Percentiles rank a stretch among this genome's conserved stretches.
These are phyloP conservation scores for Trichechus manatus DNA, from an alignment of 2,113 vertebrate genomes.

Conservation along the genomic window DNA sequence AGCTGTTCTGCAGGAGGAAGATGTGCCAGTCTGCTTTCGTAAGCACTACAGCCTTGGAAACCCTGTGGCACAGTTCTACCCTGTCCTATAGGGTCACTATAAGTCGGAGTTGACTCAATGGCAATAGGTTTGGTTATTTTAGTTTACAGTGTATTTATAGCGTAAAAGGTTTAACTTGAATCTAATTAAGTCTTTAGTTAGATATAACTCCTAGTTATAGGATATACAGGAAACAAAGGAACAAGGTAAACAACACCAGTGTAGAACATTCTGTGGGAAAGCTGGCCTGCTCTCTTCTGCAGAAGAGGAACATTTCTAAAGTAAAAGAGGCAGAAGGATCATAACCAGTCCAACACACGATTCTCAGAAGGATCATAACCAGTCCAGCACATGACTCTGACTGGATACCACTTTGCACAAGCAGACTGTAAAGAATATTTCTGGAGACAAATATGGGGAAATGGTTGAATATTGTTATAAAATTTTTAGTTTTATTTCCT, in stretches of 20 bases:
- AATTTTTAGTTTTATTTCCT: not conserved
- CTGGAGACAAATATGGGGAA: not conserved
- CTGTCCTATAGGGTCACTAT: not conserved
- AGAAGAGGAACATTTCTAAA: rapidly evolving
- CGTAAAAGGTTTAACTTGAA: not conserved
- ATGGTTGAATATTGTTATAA: rapidly evolving
- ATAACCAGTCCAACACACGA: rapidly evolving
- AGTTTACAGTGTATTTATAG: not conserved
- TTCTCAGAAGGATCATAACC: rapidly evolving
- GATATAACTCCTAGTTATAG: not conserved
- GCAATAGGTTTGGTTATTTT: not conserved
- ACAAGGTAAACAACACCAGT: rapidly evolving
- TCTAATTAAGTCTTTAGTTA: not conserved
- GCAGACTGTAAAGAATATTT: not conserved
- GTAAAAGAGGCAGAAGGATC: not conserved
- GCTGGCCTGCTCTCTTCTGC: not conserved
- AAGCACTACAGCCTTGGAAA: not conserved
- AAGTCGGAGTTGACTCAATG: not conserved
- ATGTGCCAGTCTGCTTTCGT: not conserved
- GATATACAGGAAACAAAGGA: not conserved
- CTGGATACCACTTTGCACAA: rapidly evolving
- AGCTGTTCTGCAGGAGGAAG: not conserved
- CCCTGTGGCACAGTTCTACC: not conserved
- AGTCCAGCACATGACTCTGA: rapidly evolving
- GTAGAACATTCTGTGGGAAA: not conserved